Percentiles rank a stretch among this genome's conserved stretches.
Evolutionary conservation across 2,888 invertebrate species (phyloP).

Genomic region (Drepanosiphum platanoidis): DNA sequence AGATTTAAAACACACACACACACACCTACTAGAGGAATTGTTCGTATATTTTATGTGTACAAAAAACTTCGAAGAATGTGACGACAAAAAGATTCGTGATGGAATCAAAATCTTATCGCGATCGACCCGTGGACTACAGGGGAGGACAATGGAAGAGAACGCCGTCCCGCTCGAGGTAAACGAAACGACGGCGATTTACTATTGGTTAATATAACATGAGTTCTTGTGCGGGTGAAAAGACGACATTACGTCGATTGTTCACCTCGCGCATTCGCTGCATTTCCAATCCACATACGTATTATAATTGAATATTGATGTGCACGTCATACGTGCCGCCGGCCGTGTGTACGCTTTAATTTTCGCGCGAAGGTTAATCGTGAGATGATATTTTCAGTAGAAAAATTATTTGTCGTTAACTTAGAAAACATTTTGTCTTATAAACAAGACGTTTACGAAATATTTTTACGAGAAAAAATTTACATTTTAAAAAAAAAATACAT

Average conservation of each 20-base stretch:
- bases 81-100: no score
- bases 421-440: no score
- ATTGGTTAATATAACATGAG: no score
- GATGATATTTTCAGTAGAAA: not conserved
- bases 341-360: no score
- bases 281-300: not conserved
- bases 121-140: no score
- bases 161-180: no score
- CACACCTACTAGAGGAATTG: no score
- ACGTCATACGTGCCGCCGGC: no score
- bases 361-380: not conserved
- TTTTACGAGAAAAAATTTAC: not conserved
- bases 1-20: no score
- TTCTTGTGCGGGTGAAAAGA: not conserved
- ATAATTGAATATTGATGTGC: not conserved
- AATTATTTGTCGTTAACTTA: not conserved
- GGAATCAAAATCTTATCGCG: no score
- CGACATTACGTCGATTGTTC: not conserved
- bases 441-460: not conserved
- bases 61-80: no score
- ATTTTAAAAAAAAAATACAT: not conserved
- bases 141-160: not conserved
- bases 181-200: not conserved
- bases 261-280: not conserved
- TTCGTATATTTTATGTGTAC: no score